Evolutionary conservation across 2,888 invertebrate species (phyloP).

Genomic region (Acronicta aceris): DNA sequence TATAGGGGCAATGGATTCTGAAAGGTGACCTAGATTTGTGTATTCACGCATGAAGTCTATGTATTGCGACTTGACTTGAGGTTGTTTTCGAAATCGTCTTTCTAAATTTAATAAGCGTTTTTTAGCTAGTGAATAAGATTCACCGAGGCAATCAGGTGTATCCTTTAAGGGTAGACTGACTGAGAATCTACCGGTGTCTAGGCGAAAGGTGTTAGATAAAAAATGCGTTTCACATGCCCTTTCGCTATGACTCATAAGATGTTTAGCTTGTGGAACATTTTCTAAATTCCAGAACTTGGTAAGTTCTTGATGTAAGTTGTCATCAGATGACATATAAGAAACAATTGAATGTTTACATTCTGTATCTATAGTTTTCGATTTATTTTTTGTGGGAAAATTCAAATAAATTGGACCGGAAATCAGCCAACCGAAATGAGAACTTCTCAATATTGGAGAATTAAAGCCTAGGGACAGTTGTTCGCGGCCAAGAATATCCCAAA

Average conservation of each 20-base stretch:
- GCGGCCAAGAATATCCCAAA: constrained; percentile 39
- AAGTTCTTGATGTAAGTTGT: constrained; percentile 2
- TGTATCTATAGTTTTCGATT: not conserved
- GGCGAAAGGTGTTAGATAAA: constrained; percentile 4
- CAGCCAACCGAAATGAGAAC: constrained; percentile 39
- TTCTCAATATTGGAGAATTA: constrained; percentile 19
- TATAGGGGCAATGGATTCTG: constrained; percentile 1
- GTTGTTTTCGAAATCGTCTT: constrained; percentile 10
- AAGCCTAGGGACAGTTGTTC: constrained; percentile 27
- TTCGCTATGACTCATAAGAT: constrained; percentile 1
- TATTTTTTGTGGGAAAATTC: not conserved
- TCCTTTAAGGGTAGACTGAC: constrained; percentile 29
- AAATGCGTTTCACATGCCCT: constrained; percentile 20
- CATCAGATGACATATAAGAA: not conserved
- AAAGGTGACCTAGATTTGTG: not conserved
- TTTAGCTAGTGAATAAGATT: constrained; percentile 27
- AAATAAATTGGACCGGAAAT: constrained; percentile 27
- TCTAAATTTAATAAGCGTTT: not conserved
- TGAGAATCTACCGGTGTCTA: constrained; percentile 16
- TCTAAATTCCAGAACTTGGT: constrained; percentile 25
- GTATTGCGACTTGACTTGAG: constrained; percentile 16
- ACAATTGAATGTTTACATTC: constrained; percentile 6
- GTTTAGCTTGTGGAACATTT: constrained; percentile 2
- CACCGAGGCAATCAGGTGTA: constrained; percentile 31
- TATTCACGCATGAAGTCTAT: not conserved